Conservation (phyloP, 2,797 vertebrate genomes). For the Schizopygopsis malacanthus region DNA sequence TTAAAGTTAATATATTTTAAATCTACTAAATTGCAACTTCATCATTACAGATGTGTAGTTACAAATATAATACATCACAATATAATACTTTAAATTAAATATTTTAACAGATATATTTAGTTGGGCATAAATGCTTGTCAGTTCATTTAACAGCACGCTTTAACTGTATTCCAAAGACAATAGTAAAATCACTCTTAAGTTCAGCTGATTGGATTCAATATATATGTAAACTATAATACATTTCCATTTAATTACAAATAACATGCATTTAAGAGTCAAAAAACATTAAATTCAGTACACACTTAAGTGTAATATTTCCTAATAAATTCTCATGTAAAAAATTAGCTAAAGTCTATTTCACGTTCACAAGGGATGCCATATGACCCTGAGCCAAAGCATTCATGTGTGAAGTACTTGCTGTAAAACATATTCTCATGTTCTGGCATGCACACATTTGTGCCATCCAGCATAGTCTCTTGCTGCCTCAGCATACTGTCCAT, state of each 20-base stretch:
- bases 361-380: conserved; percentile 60
- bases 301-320: neutral
- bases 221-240: neutral
- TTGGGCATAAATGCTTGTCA: neutral
- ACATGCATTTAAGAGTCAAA: neutral
- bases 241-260: neutral
- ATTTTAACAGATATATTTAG: no score
- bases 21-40: neutral
- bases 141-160: neutral
- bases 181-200: neutral
- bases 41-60: no score
- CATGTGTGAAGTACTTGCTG: conserved; percentile 44
- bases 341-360: neutral
- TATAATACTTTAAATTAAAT: no score
- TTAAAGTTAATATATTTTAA: neutral
- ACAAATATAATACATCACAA: neutral
- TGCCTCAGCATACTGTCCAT: conserved; percentile 8
- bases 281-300: neutral
- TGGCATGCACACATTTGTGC: conserved; percentile 34
- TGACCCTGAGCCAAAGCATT: conserved; percentile 43
- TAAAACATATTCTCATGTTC: conserved; percentile 43
- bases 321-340: neutral
- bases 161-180: neutral
- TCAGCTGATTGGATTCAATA: neutral
- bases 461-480: conserved; percentile 39